Evolutionary conservation across 2,888 invertebrate species (phyloP).

Genomic region (Eutolmus rufibarbis): DNA sequence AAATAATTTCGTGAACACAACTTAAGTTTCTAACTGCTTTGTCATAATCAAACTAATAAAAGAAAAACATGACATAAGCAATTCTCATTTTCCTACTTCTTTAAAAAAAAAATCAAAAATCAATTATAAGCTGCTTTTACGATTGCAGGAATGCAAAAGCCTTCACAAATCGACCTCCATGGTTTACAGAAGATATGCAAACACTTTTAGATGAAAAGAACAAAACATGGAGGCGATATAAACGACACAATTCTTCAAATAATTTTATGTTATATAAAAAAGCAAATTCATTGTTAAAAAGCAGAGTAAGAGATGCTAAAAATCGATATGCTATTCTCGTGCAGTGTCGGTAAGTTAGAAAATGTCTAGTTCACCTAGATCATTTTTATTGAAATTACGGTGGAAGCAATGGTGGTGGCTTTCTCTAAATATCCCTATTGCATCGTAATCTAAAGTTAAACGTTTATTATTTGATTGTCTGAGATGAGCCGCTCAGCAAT

Average conservation of each 20-base stretch:
- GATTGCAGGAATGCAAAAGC: background rate
- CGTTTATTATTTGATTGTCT: background rate
- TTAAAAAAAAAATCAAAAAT: background rate
- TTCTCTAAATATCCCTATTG: background rate
- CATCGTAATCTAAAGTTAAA: background rate
- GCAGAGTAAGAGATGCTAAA: background rate
- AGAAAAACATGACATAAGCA: background rate
- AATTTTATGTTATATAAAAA: background rate
- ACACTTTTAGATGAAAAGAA: background rate
- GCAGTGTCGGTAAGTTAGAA: background rate
- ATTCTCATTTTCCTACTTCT: background rate
- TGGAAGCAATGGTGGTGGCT: background rate
- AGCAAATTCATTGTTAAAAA: background rate
- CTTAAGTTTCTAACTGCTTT: background rate
- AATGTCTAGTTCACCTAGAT: background rate
- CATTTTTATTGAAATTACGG: background rate
- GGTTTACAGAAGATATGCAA: background rate
- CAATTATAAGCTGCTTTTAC: background rate
- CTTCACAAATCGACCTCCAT: background rate
- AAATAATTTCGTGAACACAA: background rate
- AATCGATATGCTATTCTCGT: background rate
- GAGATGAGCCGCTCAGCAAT: background rate
- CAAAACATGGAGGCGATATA: background rate
- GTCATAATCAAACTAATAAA: background rate
- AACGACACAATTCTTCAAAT: background rate